phyloP scores from a whole-genome alignment of 2,113 vertebrate genomes.

The Neodon shergylaensis region DNA sequence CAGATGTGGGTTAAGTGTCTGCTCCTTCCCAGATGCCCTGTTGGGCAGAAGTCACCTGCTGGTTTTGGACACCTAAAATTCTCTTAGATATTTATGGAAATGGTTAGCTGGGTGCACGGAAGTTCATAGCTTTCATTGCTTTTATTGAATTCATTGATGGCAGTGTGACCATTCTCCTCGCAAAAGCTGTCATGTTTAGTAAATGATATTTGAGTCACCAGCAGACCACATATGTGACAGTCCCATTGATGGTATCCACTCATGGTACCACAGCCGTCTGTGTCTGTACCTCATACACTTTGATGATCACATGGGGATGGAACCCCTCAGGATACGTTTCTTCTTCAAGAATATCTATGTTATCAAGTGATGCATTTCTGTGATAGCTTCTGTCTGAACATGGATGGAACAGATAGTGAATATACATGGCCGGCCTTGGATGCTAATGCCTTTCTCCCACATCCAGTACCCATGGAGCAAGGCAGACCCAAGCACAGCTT shows the following conservation, averaged over 20 bases:
- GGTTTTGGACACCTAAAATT: neutral
- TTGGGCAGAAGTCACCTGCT: neutral
- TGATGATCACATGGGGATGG: neutral
- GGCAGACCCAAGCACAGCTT: rapidly evolving
- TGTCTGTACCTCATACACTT: neutral
- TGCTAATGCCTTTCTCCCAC: neutral
- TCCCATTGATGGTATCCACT: neutral
- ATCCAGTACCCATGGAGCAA: neutral
- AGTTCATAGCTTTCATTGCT: neutral
- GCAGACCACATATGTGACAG: rapidly evolving
- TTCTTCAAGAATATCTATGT: neutral
- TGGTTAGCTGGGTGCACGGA: neutral
- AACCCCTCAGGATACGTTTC: neutral
- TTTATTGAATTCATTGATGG: neutral
- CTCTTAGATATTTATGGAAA: neutral
- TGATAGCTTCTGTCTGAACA: neutral
- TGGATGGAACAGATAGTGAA: neutral
- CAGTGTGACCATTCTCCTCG: rapidly evolving
- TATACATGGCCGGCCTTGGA: neutral
- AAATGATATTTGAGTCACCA: neutral
- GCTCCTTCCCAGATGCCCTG: neutral
- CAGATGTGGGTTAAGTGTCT: too few relatives aligned
- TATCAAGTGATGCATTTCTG: neutral
- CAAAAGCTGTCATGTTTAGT: too few relatives aligned
- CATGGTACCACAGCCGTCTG: neutral